Evolutionary conservation across 2,797 vertebrate genomes (phyloP), one percentile per base, ranked within the genome.

Genomic region (Apogon talboti): DNA sequence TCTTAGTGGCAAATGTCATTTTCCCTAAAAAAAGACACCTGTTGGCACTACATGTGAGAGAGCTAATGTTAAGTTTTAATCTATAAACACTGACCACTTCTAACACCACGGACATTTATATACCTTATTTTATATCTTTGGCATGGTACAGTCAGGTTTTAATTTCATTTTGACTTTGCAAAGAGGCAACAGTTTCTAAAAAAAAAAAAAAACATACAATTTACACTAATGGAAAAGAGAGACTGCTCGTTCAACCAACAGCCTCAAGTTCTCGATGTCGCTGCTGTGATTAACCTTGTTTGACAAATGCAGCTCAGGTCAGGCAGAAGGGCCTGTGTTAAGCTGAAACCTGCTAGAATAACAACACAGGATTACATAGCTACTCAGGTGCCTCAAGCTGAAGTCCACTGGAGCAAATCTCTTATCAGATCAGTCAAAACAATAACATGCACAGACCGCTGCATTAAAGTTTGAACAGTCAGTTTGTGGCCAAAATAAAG

Each of bases 301-400:
- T 91, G 89, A 92, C 90, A 87, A 90, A 92, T 78, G 85, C 74
- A 67, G 66, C 77, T 53, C 78, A 47, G 88, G 87, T 91, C 87
- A 91, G 65, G 70, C 78, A 64, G 72, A 56, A 83, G 80, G 81
- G 81, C 66, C 79, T 71, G 60, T 73, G 85, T 85, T 85, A 82
- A 86, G 76, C 83, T 71, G 56, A 57, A 71, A 76, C 73, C 82
- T 74, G 71, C 74, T 84, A 81, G 61, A 89, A 91, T 71, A 91
- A 92, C 86, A 91, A 71, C 54, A 11, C 28, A 3, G 84, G 89
- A 91, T 91, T 88, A 88, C 56, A 59, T 50, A 59, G 82, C 71
- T 53, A 64, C 80, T 92, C 91, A 91, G 90, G 91, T 91, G 87
- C 62, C 73, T 78, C 76, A 90, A 83, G 92, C 88, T 88, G 87